A percentile compares a stretch with the other conserved stretches of the same genome.
These are phyloP conservation scores for Hydrolagus colliei DNA, from an alignment of 2,797 vertebrate species.

Conservation along the genomic window DNA sequence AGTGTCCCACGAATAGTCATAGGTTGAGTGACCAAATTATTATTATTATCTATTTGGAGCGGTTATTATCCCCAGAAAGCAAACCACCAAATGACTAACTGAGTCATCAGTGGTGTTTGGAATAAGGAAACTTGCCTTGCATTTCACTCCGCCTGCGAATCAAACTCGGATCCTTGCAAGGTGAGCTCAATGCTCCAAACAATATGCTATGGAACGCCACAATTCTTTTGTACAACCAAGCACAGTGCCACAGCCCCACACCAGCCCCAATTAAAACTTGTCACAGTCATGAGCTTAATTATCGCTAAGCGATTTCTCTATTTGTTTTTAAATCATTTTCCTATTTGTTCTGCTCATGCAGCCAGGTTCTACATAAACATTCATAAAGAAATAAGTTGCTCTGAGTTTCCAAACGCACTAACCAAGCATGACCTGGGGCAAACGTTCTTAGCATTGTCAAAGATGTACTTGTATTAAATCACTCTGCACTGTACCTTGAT, in stretches of 20 bases:
- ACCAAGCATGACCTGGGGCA: constrained; percentile 15
- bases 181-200: too few relatives aligned
- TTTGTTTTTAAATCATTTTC: constrained; percentile 25
- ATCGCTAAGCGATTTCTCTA: constrained; percentile 11
- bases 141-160: too few relatives aligned
- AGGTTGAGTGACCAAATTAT: too few relatives aligned
- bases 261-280: not conserved
- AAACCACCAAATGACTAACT: too few relatives aligned
- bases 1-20: too few relatives aligned
- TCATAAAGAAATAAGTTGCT: constrained; percentile 20
- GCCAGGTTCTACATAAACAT: constrained; percentile 2
- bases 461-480: constrained; percentile 40
- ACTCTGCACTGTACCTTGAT: constrained; percentile 43
- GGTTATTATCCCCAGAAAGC: too few relatives aligned
- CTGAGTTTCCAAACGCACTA: not conserved
- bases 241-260: not conserved
- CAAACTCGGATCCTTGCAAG: too few relatives aligned
- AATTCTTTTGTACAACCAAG: not conserved
- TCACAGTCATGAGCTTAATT: constrained; percentile 14
- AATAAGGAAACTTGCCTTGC: too few relatives aligned
- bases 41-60: too few relatives aligned
- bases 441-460: constrained; percentile 27
- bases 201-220: too few relatives aligned
- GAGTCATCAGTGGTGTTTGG: too few relatives aligned
- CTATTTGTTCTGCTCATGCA: constrained; percentile 21